A percentile compares a stretch with the other conserved stretches of the same genome.
phyloP scores from a whole-genome alignment of 2,797 vertebrate species.

The Hydrocynus forskahlii region DNA sequence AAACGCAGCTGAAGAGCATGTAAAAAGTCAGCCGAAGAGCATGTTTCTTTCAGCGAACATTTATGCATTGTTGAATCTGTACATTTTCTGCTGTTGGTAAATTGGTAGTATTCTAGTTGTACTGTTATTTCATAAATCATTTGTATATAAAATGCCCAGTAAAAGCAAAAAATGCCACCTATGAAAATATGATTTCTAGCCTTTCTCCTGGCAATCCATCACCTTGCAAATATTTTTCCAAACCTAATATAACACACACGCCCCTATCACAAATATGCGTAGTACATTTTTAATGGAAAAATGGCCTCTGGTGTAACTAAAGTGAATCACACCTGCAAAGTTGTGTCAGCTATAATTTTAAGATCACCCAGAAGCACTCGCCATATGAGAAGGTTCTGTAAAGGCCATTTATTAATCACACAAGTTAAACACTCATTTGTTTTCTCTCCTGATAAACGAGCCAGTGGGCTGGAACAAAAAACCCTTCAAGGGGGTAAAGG shows the following conservation, averaged over 20 bases:
- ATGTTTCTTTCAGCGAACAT: too few species aligned
- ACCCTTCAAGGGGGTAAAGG: neutral
- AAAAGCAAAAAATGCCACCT: neutral
- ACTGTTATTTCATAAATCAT: neutral
- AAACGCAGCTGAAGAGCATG: too few species aligned
- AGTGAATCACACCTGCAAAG: neutral
- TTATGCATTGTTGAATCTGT: too few species aligned
- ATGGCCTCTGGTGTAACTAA: neutral
- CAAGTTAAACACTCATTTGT: slow-evolving; percentile 13
- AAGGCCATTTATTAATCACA: neutral
- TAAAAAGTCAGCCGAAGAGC: too few species aligned
- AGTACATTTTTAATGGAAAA: neutral
- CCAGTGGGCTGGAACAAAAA: neutral
- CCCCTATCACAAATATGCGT: neutral
- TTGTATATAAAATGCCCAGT: neutral
- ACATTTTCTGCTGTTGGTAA: too few species aligned
- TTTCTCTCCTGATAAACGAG: slow-evolving; percentile 1
- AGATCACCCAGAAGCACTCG: neutral
- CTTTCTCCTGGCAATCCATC: neutral
- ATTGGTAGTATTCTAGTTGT: too few species aligned
- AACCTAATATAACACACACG: neutral
- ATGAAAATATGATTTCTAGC: neutral
- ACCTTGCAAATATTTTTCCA: neutral
- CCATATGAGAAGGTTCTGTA: neutral
- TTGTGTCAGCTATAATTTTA: slow-evolving; percentile 5